Conservation (phyloP, 2,888 invertebrate genomes). For the Aleiodes leptofemur region DNA sequence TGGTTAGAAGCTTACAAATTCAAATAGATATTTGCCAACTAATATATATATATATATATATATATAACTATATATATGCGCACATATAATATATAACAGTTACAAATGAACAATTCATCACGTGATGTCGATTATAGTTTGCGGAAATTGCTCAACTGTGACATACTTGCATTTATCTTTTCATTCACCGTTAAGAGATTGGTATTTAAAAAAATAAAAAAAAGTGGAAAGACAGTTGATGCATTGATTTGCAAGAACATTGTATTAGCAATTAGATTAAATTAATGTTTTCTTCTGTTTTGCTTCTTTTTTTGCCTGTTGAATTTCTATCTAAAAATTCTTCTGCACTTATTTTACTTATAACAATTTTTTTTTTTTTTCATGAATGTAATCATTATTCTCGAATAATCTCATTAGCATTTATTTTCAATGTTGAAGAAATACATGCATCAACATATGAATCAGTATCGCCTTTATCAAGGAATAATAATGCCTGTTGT, state of each 20-base stretch:
- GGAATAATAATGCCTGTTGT: constrained; percentile 42
- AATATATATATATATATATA: constrained; percentile 12
- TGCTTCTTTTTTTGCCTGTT: no score
- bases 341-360: constrained; percentile 22
- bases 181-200: not conserved
- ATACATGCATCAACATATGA: constrained; percentile 18
- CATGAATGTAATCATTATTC: constrained; percentile 41
- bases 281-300: constrained; percentile 22
- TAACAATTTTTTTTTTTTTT: not conserved
- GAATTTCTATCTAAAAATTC: constrained; percentile 14
- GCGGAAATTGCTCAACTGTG: constrained; percentile 38
- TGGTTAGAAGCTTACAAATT: constrained; percentile 29
- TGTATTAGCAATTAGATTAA: constrained; percentile 25
- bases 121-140: constrained; percentile 35
- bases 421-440: constrained; percentile 14
- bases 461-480: constrained; percentile 35
- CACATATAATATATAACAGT: not conserved
- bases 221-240: constrained; percentile 23
- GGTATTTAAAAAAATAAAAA: not conserved
- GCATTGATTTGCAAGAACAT: constrained; percentile 30
- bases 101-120: constrained; percentile 29
- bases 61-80: not conserved
- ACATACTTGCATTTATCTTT: constrained; percentile 15
- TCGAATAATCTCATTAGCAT: constrained; percentile 38
- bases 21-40: constrained; percentile 22